Percentiles rank a stretch among this genome's conserved stretches.
Conservation (phyloP, 1,140 invertebrate genomes). For the Lamellibrachia luymesi region DNA sequence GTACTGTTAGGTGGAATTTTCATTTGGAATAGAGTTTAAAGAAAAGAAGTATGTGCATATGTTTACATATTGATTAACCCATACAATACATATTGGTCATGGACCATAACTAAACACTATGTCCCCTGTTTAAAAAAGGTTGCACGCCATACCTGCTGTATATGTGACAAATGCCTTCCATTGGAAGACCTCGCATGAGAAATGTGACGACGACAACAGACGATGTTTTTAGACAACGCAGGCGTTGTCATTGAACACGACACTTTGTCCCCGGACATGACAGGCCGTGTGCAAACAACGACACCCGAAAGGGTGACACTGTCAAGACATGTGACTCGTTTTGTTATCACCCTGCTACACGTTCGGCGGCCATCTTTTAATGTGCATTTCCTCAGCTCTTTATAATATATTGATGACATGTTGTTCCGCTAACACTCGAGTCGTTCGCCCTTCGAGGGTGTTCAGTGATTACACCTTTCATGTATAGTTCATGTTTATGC, state of each 20-base stretch:
- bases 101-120: neutral
- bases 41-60: neutral
- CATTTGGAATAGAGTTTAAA: too few species aligned
- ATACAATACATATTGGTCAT: neutral
- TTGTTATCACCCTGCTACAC: neutral
- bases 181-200: neutral
- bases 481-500: neutral
- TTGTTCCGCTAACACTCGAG: neutral
- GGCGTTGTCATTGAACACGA: neutral
- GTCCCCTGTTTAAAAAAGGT: neutral
- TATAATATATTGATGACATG: neutral
- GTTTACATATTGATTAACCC: neutral
- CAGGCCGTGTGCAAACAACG: neutral
- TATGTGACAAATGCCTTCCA: neutral
- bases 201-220: neutral
- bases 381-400: neutral
- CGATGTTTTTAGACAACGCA: neutral
- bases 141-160: neutral
- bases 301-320: neutral
- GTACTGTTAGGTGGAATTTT: too few species aligned
- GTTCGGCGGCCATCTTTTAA: neutral
- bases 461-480: neutral
- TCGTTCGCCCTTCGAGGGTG: neutral
- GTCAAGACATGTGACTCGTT: neutral
- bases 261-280: neutral